phyloP scores from a whole-genome alignment of 1,140 invertebrate species.

The Hycleus phaleratus region DNA sequence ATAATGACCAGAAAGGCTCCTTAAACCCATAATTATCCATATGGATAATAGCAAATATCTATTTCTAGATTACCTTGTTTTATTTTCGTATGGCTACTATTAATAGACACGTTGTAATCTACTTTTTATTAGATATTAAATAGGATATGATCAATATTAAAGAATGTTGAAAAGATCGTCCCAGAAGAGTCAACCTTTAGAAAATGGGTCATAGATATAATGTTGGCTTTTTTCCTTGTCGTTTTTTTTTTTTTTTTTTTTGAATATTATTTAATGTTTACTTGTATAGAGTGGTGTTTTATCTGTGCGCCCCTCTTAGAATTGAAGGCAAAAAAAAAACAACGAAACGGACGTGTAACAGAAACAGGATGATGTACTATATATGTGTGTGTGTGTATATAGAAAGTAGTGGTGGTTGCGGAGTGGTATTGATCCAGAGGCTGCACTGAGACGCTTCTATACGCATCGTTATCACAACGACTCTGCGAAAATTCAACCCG shows the following conservation, averaged over 20 bases:
- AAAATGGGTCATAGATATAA: no score
- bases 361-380: no score
- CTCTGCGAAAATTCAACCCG: slow-evolving; percentile 12
- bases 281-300: slow-evolving; percentile 7
- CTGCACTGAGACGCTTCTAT: slow-evolving; percentile 18
- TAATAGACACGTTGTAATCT: slow-evolving; percentile 12
- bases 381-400: no score
- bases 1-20: no score
- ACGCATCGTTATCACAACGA: slow-evolving; percentile 18
- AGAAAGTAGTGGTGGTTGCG: slow-evolving; percentile 9
- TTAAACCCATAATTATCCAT: background rate
- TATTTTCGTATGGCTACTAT: slow-evolving; percentile 5
- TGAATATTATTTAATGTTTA: slow-evolving; percentile 7
- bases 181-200: no score
- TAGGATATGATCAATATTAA: slow-evolving; percentile 3
- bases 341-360: no score
- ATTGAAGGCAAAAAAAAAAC: background rate
- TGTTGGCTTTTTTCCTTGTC: no score
- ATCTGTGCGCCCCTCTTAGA: slow-evolving; percentile 6
- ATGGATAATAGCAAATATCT: slow-evolving; percentile 1
- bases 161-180: no score
- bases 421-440: slow-evolving; percentile 21
- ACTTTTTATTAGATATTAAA: slow-evolving; percentile 14
- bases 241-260: no score
- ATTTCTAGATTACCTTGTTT: slow-evolving; percentile 12